Evolutionary conservation across 2,888 invertebrate species (phyloP), one percentile per base, ranked within the genome.

Genomic region (Hemithea aestivaria): DNA sequence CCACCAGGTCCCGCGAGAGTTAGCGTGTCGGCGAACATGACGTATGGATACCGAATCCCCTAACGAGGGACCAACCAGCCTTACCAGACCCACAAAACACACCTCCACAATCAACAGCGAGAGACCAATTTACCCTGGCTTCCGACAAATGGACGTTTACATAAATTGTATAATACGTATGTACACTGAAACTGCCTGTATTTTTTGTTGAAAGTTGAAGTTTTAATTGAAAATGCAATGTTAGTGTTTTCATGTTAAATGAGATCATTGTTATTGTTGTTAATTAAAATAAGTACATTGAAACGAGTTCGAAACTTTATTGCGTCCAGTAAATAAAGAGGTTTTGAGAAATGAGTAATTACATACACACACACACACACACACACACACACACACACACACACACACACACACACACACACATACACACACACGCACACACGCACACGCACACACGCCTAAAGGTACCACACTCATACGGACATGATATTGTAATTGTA

Each of bases 91-190:
- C 26, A 46, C 40, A 22, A 41, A 35, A 40, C 26, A 37, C 21
- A 20, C 35, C 27, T n/a, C 24, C 40, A 20, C 51, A 56, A 62
- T 57, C 55, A 52, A 52, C 36, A 46, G 42, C 43, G 31, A 27
- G 44, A 45, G 67, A 32, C 53, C 62, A 56, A 45, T 40, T 44
- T 55, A 35, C 16, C 41, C 37, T 61, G 64, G 66, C 27, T 42
- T 45, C 32, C 39, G 45, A 35, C 40, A 62, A 66, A 62, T 62
- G 55, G 53, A 58, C 56, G 51, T 58, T 66, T 57, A 58, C 49
- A 62, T 58, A 61, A 64, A 62, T 61, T 66, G 57, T 65, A 55
- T 63, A 58, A 61, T 54, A 55, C 58, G 55, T 58, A 58, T 60
- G 56, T 50, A 48, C 45, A 55, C 49, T 60, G 62, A 56, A 67